Conservation (phyloP, 2,113 vertebrate genomes). For the Neoarius graeffei region DNA sequence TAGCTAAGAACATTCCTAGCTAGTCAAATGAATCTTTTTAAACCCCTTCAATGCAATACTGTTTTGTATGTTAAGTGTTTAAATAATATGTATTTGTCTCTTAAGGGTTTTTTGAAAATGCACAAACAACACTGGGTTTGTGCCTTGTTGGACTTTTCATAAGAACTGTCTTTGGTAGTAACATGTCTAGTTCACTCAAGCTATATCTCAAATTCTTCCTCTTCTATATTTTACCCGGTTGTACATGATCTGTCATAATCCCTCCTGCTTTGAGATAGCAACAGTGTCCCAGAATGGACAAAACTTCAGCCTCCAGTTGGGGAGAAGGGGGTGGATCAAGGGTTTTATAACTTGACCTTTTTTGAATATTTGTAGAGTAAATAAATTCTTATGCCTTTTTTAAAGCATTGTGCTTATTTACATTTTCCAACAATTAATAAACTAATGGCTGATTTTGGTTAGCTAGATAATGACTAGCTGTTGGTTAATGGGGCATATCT, state of each 20-base stretch:
- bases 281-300: too few relatives aligned
- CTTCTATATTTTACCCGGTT: background rate
- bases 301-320: background rate
- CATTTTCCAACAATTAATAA: background rate
- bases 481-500: background rate
- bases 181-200: background rate
- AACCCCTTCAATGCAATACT: background rate
- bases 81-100: background rate
- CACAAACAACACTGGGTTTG: background rate
- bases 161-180: too few relatives aligned
- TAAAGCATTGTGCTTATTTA: background rate
- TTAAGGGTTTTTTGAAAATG: background rate
- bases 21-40: background rate
- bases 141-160: background rate
- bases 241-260: background rate
- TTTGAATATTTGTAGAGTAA: background rate
- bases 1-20: background rate
- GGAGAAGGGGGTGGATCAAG: background rate
- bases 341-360: background rate
- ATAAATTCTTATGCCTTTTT: conserved; percentile 3
- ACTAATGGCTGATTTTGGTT: background rate
- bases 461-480: background rate
- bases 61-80: background rate
- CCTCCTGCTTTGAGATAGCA: background rate
- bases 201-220: background rate